phyloP scores from a whole-genome alignment of 2,888 invertebrate genomes.

The Mesochorus sp. region DNA sequence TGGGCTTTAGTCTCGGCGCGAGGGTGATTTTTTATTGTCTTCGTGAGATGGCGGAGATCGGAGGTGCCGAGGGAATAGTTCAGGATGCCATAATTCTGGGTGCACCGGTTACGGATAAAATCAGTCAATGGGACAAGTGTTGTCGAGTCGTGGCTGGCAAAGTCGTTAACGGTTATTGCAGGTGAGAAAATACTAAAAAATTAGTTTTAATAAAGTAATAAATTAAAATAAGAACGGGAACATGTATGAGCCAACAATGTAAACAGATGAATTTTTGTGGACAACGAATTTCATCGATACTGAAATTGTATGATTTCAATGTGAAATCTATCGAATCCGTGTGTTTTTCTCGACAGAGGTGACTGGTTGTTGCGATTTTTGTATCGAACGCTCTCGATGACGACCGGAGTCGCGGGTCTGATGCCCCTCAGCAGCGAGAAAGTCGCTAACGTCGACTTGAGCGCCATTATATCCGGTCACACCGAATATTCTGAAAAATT shows the following conservation, averaged over 20 bases:
- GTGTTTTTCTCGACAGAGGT: slow-evolving; percentile 81
- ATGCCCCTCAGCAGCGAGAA: slow-evolving; percentile 83
- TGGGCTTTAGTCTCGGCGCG: slow-evolving; percentile 87
- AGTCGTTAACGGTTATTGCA: slow-evolving; percentile 87
- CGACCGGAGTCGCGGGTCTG: slow-evolving; percentile 85
- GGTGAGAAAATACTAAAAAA: slow-evolving; percentile 73
- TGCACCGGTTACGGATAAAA: slow-evolving; percentile 85
- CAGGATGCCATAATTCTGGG: slow-evolving; percentile 87
- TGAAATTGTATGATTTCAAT: too few relatives aligned
- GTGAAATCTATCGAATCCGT: too few relatives aligned
- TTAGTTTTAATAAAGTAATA: not conserved
- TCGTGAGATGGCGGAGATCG: slow-evolving; percentile 82
- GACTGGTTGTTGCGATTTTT: slow-evolving; percentile 87
- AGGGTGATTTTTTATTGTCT: slow-evolving; percentile 87
- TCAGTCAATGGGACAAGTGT: slow-evolving; percentile 84
- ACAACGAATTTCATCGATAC: too few relatives aligned
- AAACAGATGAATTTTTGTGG: too few relatives aligned
- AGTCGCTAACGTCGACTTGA: slow-evolving; percentile 85
- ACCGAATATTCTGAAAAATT: slow-evolving; percentile 85
- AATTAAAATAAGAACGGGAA: not conserved
- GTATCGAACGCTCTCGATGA: slow-evolving; percentile 86
- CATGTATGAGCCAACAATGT: too few relatives aligned
- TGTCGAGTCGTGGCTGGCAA: slow-evolving; percentile 85
- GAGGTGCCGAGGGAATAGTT: slow-evolving; percentile 85
- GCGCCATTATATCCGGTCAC: slow-evolving; percentile 84